Conservation (phyloP, 2,113 vertebrate genomes). For the Cheilinus undulatus region DNA sequence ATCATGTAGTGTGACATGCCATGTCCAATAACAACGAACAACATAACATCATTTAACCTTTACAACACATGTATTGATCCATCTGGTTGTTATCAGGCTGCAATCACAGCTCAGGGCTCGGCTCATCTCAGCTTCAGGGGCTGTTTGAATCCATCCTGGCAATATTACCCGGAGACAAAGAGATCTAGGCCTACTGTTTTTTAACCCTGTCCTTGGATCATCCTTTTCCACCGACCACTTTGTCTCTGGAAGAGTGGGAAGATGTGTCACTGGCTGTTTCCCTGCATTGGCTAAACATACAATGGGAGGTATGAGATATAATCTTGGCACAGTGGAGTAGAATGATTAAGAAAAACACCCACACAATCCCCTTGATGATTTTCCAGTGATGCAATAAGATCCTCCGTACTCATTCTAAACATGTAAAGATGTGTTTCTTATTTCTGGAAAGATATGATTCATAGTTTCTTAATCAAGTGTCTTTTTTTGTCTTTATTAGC, state of each 20-base stretch:
- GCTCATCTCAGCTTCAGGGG: conserved; percentile 76
- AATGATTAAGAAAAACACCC: conserved; percentile 70
- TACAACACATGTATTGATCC: conserved; percentile 87
- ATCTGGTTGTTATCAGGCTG: conserved; percentile 78
- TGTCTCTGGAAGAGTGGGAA: conserved; percentile 63
- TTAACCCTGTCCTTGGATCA: conserved; percentile 71
- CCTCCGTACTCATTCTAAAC: conserved; percentile 45
- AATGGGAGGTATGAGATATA: conserved; percentile 73
- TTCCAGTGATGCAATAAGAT: conserved; percentile 59
- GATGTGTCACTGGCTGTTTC: conserved; percentile 63
- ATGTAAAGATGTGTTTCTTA: conserved; percentile 51
- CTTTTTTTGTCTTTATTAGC: conserved; percentile 46
- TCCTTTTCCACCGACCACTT: conserved; percentile 61
- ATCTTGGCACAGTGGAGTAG: conserved; percentile 71
- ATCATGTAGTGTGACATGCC: conserved; percentile 78
- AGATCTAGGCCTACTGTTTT: conserved; percentile 62
- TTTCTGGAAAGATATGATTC: conserved; percentile 51
- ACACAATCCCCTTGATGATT: conserved; percentile 63
- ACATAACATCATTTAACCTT: conserved; percentile 89
- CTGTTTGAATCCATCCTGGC: conserved; percentile 69
- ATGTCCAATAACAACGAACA: conserved; percentile 79
- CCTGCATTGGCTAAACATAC: conserved; percentile 67
- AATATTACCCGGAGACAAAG: conserved; percentile 78
- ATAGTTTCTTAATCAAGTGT: conserved; percentile 56
- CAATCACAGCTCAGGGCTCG: conserved; percentile 77